These are phyloP conservation scores for Latheticus oryzae DNA, from an alignment of 2,888 invertebrate species.

Conservation along the genomic window DNA sequence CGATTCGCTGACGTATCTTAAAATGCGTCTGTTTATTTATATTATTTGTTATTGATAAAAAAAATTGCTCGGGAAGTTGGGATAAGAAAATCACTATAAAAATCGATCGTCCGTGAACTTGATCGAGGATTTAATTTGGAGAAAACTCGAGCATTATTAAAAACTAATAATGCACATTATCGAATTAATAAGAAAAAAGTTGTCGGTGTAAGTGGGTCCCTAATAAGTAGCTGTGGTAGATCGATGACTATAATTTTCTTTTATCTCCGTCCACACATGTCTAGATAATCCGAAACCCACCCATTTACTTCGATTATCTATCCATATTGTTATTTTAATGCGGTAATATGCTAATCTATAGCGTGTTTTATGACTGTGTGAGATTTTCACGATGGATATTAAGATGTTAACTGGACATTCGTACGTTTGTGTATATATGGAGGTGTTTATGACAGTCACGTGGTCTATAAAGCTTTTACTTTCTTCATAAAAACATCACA, in stretches of 20 bases:
- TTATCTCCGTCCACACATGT: conserved; percentile 61
- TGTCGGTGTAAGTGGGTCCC: conserved; percentile 59
- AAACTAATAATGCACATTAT: conserved; percentile 61
- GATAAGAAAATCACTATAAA: conserved; percentile 18
- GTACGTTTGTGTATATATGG: conserved; percentile 28
- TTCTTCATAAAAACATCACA: conserved; percentile 37
- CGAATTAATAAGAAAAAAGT: conserved; percentile 61
- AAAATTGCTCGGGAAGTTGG: conserved; percentile 9
- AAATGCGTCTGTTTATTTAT: conserved; percentile 29
- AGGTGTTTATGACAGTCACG: conserved; percentile 35
- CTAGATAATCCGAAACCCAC: conserved; percentile 59
- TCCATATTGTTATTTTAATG: conserved; percentile 58
- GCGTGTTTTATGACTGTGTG: conserved; percentile 43
- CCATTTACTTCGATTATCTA: conserved; percentile 59
- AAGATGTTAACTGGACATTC: conserved; percentile 38
- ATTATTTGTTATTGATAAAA: conserved; percentile 21
- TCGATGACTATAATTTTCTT: conserved; percentile 64
- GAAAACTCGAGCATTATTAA: conserved; percentile 50
- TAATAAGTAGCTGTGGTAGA: conserved; percentile 63
- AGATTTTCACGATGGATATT: conserved; percentile 30
- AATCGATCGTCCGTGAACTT: conserved; percentile 31
- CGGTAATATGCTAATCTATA: conserved; percentile 55
- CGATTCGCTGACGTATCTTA: conserved; percentile 1
- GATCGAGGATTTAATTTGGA: conserved; percentile 36
- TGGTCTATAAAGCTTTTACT: conserved; percentile 34